Conservation (phyloP, 37 sponge, comb jelly and placozoan genomes). For the Beroe ovata region DNA sequence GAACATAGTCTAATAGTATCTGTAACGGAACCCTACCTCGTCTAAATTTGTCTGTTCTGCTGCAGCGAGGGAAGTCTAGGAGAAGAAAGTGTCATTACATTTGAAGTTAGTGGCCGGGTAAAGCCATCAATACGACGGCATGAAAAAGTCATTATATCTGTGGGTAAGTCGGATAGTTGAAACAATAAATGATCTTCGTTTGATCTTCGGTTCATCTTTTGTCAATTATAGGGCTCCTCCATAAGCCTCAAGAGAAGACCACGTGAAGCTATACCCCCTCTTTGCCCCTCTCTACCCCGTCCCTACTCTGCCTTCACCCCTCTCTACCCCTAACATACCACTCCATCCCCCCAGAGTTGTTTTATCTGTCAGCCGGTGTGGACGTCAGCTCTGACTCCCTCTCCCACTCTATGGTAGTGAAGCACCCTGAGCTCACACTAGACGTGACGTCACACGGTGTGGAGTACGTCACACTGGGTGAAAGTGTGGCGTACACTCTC, state of each 20-base stretch:
- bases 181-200: too few relatives aligned
- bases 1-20: too few relatives aligned
- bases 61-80: background rate
- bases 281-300: too few relatives aligned
- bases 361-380: background rate
- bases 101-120: background rate
- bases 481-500: conserved; percentile 10
- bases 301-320: too few relatives aligned
- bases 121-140: background rate
- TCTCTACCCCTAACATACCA: background rate
- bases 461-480: conserved; percentile 21
- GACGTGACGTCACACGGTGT: background rate
- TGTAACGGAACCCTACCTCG: too few relatives aligned
- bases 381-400: background rate
- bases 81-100: background rate
- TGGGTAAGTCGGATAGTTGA: too few relatives aligned
- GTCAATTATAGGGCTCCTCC: too few relatives aligned
- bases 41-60: background rate
- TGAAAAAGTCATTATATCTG: background rate
- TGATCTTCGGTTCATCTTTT: too few relatives aligned
- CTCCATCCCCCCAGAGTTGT: background rate
- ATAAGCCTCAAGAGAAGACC: too few relatives aligned
- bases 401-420: background rate
- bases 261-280: too few relatives aligned
- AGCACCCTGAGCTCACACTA: background rate